Evolutionary conservation across 2,113 vertebrate genomes (phyloP).

Genomic region (Paramisgurnus dabryanus): DNA sequence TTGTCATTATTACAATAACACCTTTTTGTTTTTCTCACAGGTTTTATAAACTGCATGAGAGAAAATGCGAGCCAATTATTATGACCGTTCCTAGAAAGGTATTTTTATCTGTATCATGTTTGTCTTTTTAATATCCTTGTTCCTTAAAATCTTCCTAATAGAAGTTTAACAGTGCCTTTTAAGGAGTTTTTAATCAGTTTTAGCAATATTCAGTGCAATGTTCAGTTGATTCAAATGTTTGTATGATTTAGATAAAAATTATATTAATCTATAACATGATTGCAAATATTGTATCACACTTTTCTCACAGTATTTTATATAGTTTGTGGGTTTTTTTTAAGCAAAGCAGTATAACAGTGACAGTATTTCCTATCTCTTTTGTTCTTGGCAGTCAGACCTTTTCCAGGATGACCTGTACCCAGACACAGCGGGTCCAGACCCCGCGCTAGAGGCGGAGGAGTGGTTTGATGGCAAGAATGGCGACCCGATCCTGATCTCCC

Average conservation of each 20-base stretch:
- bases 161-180: too few species aligned
- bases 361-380: background rate
- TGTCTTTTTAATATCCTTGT: background rate
- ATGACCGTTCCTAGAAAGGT: slow-evolving; percentile 99
- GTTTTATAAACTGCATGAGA: slow-evolving; percentile 99
- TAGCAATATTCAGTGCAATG: background rate
- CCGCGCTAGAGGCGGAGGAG: slow-evolving; percentile 89
- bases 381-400: slow-evolving; percentile 85
- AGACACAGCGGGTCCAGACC: slow-evolving; percentile 90
- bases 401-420: slow-evolving; percentile 98
- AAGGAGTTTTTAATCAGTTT: background rate
- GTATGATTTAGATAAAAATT: too few species aligned
- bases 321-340: too few species aligned
- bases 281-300: too few species aligned
- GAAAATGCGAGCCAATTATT: slow-evolving; percentile 97
- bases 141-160: too few species aligned
- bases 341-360: background rate
- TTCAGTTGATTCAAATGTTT: too few species aligned
- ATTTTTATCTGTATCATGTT: slow-evolving; percentile 24
- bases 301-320: too few species aligned
- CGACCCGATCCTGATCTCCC: slow-evolving; percentile 89
- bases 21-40: slow-evolving; percentile 64
- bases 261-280: too few species aligned
- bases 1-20: slow-evolving; percentile 5
- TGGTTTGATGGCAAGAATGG: slow-evolving; percentile 95